Percentiles rank a stretch among this genome's conserved stretches.
Conservation (phyloP, 2,113 vertebrate genomes). For the Phylloscopus trochilus region DNA sequence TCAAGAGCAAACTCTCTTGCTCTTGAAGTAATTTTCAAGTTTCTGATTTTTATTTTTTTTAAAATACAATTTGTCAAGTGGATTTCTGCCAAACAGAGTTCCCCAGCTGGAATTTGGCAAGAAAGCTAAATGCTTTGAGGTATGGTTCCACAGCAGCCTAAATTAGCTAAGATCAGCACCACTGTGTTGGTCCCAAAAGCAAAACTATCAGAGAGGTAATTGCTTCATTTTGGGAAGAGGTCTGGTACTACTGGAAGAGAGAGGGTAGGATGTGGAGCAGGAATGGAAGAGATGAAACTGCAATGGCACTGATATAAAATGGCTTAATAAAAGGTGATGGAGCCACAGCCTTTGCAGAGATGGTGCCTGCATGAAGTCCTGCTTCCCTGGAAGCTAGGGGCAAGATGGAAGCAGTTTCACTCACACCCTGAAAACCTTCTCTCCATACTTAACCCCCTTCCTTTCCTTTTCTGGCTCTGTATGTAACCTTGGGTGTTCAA, state of each 20-base stretch:
- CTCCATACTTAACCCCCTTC: not conserved
- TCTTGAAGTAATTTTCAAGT: not conserved
- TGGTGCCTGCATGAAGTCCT: not conserved
- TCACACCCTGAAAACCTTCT: not conserved
- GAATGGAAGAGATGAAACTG: not conserved
- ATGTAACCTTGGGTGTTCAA: fast-evolving
- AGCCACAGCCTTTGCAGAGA: not conserved
- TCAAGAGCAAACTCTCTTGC: not conserved
- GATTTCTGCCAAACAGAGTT: not conserved
- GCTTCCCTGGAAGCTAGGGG: not conserved
- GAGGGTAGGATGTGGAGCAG: not conserved
- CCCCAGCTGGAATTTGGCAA: not conserved
- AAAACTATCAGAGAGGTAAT: not conserved
- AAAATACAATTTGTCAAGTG: not conserved
- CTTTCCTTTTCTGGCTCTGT: not conserved
- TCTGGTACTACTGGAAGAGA: not conserved
- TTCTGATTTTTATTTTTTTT: not conserved
- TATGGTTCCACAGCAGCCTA: not conserved
- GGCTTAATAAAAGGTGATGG: not conserved
- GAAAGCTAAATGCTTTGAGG: not conserved
- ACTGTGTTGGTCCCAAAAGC: not conserved
- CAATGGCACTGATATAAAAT: not conserved
- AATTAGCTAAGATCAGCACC: not conserved
- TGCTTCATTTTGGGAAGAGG: not conserved
- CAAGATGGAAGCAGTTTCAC: not conserved